These are phyloP conservation scores for Myrmecobius fasciatus DNA, from an alignment of 2,113 vertebrate species.

Conservation along the genomic window DNA sequence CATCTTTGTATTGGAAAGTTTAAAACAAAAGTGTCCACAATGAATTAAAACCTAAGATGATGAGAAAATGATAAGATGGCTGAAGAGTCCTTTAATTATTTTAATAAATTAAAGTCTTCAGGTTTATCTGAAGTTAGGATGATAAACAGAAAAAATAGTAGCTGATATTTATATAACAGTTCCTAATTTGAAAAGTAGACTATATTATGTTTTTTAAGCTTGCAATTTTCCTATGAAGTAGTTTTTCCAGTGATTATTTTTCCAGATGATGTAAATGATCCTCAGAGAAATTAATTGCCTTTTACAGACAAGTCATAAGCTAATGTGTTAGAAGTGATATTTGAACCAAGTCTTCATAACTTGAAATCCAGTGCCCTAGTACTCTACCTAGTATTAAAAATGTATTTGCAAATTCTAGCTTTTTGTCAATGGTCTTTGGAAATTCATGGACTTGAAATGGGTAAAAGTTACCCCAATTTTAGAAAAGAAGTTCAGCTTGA, in stretches of 20 bases:
- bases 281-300: background rate
- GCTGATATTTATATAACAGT: background rate
- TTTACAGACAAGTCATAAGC: background rate
- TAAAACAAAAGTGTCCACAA: background rate
- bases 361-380: background rate
- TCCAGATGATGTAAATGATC: background rate
- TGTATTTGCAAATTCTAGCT: background rate
- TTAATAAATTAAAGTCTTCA: background rate
- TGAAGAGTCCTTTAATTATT: background rate
- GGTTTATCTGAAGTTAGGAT: background rate
- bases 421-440: background rate
- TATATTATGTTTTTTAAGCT: background rate
- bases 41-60: background rate
- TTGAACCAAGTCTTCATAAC: background rate
- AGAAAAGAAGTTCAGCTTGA: background rate
- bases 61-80: background rate
- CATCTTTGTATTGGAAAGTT: background rate
- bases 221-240: background rate
- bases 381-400: background rate
- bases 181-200: background rate
- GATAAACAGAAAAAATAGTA: background rate
- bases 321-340: background rate
- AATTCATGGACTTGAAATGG: background rate
- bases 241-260: background rate
- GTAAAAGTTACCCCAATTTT: background rate